phyloP scores from a whole-genome alignment of 1,140 invertebrate species.

The Holotrichia oblita region DNA sequence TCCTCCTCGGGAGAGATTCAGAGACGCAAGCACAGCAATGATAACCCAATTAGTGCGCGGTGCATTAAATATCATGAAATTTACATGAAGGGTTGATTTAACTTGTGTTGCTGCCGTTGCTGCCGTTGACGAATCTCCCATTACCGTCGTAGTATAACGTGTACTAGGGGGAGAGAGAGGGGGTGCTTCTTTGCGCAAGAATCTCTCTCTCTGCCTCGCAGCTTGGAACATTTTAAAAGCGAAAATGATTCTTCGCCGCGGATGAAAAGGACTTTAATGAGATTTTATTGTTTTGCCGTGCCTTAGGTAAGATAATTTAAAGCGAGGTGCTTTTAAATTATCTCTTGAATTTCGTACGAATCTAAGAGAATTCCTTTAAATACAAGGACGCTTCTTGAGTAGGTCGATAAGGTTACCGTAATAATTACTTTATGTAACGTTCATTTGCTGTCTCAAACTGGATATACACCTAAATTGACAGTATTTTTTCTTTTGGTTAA shows the following conservation, averaged over 20 bases:
- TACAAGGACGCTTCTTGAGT: background rate
- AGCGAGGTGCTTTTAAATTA: slow-evolving; percentile 12
- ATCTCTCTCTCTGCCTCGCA: background rate
- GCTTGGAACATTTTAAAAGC: slow-evolving; percentile 26
- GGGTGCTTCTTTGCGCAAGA: background rate
- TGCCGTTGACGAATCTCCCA: slow-evolving; percentile 28
- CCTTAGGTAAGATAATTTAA: slow-evolving; percentile 22
- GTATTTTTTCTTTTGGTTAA: too few relatives aligned
- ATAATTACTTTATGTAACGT: too few relatives aligned
- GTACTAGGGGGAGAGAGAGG: background rate
- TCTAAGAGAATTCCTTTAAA: background rate
- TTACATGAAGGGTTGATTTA: slow-evolving; percentile 51
- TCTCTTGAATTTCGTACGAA: slow-evolving; percentile 1
- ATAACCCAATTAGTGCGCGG: slow-evolving; percentile 53
- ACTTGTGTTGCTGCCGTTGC: slow-evolving; percentile 17
- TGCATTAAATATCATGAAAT: slow-evolving; percentile 56
- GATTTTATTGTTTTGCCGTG: slow-evolving; percentile 15
- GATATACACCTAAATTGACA: too few relatives aligned
- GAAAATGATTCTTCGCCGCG: slow-evolving; percentile 29
- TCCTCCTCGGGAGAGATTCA: slow-evolving; percentile 50
- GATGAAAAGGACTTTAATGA: slow-evolving; percentile 25
- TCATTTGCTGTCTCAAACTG: too few relatives aligned
- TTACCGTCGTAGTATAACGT: background rate
- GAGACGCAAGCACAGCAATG: slow-evolving; percentile 47
- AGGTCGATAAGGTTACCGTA: too few relatives aligned